Evolutionary conservation across 1,140 invertebrate species (phyloP).

Genomic region (Drosophila malerkotliana): DNA sequence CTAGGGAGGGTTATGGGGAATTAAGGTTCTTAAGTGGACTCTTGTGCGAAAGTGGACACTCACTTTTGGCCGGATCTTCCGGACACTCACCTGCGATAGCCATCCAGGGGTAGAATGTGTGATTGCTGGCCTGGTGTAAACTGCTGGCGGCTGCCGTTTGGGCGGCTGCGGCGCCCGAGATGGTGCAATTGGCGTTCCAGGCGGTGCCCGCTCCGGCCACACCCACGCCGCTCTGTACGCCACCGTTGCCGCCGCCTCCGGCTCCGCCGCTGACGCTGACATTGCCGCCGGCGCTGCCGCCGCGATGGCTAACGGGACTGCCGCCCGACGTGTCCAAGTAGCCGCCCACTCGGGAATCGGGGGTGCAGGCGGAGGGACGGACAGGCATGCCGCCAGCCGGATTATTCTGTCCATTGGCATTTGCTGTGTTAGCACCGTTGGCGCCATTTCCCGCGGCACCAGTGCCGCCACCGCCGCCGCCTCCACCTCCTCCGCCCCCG

Average conservation of each 20-base stretch:
- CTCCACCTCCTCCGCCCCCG: conserved; percentile 62
- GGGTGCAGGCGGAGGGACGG: conserved; percentile 93
- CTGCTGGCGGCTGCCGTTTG: conserved; percentile 92
- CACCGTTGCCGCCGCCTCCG: conserved; percentile 84
- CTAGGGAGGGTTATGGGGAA: background rate
- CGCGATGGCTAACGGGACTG: conserved; percentile 90
- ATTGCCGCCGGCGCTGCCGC: conserved; percentile 87
- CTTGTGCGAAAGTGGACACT: conserved; percentile 59
- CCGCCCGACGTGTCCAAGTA: conserved; percentile 88
- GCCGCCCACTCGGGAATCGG: conserved; percentile 90
- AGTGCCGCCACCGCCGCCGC: conserved; percentile 75
- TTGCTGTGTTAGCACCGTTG: conserved; percentile 76
- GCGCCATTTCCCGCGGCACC: conserved; percentile 82
- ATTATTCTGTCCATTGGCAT: conserved; percentile 87
- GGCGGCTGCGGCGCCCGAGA: conserved; percentile 87
- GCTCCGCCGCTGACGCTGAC: conserved; percentile 89
- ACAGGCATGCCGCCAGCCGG: conserved; percentile 85
- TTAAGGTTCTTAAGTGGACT: conserved; percentile 28
- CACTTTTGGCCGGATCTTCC: conserved; percentile 78
- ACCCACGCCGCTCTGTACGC: conserved; percentile 85
- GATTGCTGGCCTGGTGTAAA: conserved; percentile 94
- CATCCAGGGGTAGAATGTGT: conserved; percentile 99
- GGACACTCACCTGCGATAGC: conserved; percentile 96
- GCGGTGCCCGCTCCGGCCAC: conserved; percentile 86
- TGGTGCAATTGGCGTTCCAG: conserved; percentile 84